Evolutionary conservation across 2,113 vertebrate genomes (phyloP).

Genomic region (Datnioides undecimradiatus): DNA sequence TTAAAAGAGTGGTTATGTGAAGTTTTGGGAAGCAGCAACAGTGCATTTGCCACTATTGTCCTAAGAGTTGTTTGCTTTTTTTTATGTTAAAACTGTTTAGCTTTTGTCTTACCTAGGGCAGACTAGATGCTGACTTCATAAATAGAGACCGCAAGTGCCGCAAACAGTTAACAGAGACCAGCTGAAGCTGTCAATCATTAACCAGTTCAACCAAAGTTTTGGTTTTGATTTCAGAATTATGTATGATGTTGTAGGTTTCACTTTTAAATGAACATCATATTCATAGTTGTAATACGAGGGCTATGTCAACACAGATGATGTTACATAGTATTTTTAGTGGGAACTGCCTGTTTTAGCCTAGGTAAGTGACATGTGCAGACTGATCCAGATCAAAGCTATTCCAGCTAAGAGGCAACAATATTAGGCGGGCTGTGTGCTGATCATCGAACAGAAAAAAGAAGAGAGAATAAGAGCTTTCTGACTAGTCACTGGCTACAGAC

Average conservation of each 20-base stretch:
- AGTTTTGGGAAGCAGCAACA: not conserved
- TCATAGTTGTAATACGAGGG: not conserved
- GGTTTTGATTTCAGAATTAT: not conserved
- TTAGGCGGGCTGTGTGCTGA: slow-evolving; percentile 18
- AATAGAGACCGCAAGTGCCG: not conserved
- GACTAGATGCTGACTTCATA: not conserved
- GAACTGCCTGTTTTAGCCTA: not conserved
- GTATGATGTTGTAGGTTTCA: not conserved
- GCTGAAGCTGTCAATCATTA: not conserved
- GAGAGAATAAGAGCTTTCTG: slow-evolving; percentile 51
- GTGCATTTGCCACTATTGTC: not conserved
- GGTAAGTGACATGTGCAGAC: not conserved
- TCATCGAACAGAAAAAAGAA: slow-evolving; percentile 39
- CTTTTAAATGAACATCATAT: not conserved
- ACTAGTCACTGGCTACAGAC: slow-evolving; percentile 21
- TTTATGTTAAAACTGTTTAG: not conserved
- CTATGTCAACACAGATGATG: not conserved
- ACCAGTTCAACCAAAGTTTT: not conserved
- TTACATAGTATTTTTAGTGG: not conserved
- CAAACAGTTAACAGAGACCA: not conserved
- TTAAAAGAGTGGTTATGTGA: not conserved
- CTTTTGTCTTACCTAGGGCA: not conserved
- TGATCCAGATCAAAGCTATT: not conserved
- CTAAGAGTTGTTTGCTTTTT: not conserved
- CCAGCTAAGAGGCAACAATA: not conserved